phyloP scores from a whole-genome alignment of 2,797 vertebrate species.

The Malurus leucopterus region DNA sequence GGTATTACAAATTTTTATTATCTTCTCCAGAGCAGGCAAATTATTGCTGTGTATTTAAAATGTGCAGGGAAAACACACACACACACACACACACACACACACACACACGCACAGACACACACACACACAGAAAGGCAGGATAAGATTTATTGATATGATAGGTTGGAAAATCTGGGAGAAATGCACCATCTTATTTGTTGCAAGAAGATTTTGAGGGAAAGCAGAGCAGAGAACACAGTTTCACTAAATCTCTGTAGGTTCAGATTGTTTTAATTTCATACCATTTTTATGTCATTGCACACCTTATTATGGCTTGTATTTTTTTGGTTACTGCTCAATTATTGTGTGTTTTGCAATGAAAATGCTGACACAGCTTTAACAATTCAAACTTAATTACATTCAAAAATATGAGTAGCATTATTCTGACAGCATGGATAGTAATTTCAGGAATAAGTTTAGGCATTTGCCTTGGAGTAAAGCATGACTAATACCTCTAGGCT shows the following conservation, averaged over 20 bases:
- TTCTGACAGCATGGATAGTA: neutral
- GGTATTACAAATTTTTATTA: conserved; percentile 1
- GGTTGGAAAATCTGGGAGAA: neutral
- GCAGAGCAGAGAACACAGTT: neutral
- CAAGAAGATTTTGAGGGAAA: neutral
- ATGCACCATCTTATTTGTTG: neutral
- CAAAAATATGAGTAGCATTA: neutral
- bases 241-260: neutral
- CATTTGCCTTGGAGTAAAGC: neutral
- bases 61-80: neutral
- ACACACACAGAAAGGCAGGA: fast-evolving
- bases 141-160: neutral
- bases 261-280: neutral
- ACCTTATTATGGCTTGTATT: neutral
- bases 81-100: fast-evolving
- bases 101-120: neutral
- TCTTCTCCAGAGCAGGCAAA: conserved; percentile 17
- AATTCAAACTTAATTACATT: neutral
- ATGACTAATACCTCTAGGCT: neutral
- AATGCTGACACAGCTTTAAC: neutral
- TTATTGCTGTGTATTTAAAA: neutral
- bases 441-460: neutral
- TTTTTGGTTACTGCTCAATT: neutral
- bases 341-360: neutral
- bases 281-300: fast-evolving